Base-by-base conservation (phyloP, 30 jellyfish, hydroid and myxozoan genomes). In the Clytia hemisphaerica region DNA sequence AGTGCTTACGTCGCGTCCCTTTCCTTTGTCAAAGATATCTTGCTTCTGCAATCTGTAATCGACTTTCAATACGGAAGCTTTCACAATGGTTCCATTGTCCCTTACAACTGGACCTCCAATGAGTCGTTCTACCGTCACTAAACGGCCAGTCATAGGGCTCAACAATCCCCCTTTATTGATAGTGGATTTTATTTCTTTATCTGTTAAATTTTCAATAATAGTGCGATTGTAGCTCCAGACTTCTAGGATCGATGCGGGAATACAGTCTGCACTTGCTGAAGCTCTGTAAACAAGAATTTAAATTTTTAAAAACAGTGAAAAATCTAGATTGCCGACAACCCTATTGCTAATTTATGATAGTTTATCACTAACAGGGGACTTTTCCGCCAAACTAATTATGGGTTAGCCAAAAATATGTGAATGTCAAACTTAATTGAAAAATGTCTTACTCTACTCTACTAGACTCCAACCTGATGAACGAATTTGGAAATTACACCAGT, bases 221-320 rank as follows among this genome's bases (percentile, higher is more conserved):
- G 92, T 75, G 19, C 45, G 85, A 37, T 83, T 83, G 76, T 45
- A 57, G 15, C 78, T 75, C 92, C 95, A 83, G 16, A 83, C 37
- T 36, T 82, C 89, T 29, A 82, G 72, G 27, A 82, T 19, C 25
- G 77, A 75, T 18, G 75, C 59, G 59, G 68, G 31, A 27, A 26
- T 60, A 40, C 94, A 82, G 10, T 37, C 45, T 10, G 84, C 35
- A 2, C 90, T 84, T 38, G 38, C 60, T n/a, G n/a, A n/a, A n/a
- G 77, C 76, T 85, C 71, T 6, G n/a, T 30, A 71, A 28, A 47
- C 22, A 38, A 62, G 42, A 50, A 48, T 4, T 14, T 31, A 24
- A 16, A 5, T 37, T 19, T 4, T 64, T 24, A 37, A 21, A 26
- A 55, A 28, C 33, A 5, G 12, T 18, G 33, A 2, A 16, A 27